phyloP scores from a whole-genome alignment of 2,113 vertebrate species.

The Gallinago media region DNA sequence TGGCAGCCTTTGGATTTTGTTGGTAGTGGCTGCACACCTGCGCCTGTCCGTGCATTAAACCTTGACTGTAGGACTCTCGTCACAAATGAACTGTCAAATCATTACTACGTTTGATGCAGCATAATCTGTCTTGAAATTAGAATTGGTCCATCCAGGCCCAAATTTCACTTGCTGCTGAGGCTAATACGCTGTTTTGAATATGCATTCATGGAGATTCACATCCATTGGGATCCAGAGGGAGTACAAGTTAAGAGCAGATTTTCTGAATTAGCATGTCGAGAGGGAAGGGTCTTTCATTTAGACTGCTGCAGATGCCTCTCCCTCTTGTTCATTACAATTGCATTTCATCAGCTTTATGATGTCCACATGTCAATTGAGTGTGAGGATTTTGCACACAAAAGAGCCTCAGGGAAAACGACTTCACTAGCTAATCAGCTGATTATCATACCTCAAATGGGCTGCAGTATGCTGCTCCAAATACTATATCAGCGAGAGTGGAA shows the following conservation, averaged over 20 bases:
- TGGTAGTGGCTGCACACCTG: constrained; percentile 88
- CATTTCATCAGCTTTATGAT: constrained; percentile 99
- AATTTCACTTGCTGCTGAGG: constrained; percentile 83
- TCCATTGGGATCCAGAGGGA: constrained; percentile 93
- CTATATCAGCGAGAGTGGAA: constrained; percentile 78
- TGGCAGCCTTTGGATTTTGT: constrained; percentile 85
- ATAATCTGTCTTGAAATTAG: constrained; percentile 99
- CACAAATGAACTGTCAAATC: constrained; percentile 99
- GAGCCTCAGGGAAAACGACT: constrained; percentile 99
- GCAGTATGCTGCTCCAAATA: constrained; percentile 83
- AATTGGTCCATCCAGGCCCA: constrained; percentile 91
- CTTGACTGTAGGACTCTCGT: constrained; percentile 91
- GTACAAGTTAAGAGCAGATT: constrained; percentile 97
- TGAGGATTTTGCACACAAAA: constrained; percentile 99
- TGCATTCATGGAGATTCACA: constrained; percentile 94
- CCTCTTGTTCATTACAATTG: constrained; percentile 99
- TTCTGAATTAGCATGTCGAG: constrained; percentile 99
- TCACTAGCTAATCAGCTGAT: constrained; percentile 99
- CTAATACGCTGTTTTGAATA: constrained; percentile 96
- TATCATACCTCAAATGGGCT: constrained; percentile 99
- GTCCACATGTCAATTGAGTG: constrained; percentile 99
- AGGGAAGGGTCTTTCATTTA: constrained; percentile 95
- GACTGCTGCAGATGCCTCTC: constrained; percentile 96
- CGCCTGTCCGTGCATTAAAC: constrained; percentile 90
- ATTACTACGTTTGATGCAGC: constrained; percentile 98